Percentiles rank a stretch among this genome's conserved stretches.
Conservation (phyloP, 1,140 invertebrate species). For the Drosophila erecta region DNA sequence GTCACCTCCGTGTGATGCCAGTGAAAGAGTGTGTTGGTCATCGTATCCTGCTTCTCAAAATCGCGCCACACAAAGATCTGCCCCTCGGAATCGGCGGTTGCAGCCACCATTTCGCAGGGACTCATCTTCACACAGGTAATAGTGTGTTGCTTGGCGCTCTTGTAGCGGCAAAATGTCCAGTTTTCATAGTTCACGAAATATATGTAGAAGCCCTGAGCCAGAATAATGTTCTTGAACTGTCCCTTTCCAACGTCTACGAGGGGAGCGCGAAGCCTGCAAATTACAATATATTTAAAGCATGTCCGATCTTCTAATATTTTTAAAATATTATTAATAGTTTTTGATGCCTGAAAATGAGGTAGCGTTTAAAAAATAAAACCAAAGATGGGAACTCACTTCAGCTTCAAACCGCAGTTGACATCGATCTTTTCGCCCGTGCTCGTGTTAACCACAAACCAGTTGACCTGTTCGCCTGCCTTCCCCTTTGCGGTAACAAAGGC, state of each 20-base stretch:
- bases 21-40: constrained; percentile 86
- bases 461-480: constrained; percentile 20
- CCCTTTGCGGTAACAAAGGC: constrained; percentile 56
- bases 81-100: constrained; percentile 90
- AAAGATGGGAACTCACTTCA: constrained; percentile 47
- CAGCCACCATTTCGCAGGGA: constrained; percentile 88
- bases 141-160: constrained; percentile 76
- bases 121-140: constrained; percentile 90
- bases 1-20: constrained; percentile 92
- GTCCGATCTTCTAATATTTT: too few relatives aligned
- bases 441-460: constrained; percentile 64
- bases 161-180: constrained; percentile 62
- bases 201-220: constrained; percentile 72
- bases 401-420: constrained; percentile 36
- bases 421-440: constrained; percentile 28
- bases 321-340: neutral
- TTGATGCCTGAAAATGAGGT: neutral
- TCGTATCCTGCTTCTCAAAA: constrained; percentile 58
- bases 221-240: constrained; percentile 73
- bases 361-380: neutral
- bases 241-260: constrained; percentile 64
- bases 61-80: constrained; percentile 89
- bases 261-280: constrained; percentile 37
- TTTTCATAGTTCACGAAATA: constrained; percentile 80
- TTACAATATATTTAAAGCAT: neutral